Conservation (phyloP, 2,888 invertebrate species). For the Tinea trinotella region DNA sequence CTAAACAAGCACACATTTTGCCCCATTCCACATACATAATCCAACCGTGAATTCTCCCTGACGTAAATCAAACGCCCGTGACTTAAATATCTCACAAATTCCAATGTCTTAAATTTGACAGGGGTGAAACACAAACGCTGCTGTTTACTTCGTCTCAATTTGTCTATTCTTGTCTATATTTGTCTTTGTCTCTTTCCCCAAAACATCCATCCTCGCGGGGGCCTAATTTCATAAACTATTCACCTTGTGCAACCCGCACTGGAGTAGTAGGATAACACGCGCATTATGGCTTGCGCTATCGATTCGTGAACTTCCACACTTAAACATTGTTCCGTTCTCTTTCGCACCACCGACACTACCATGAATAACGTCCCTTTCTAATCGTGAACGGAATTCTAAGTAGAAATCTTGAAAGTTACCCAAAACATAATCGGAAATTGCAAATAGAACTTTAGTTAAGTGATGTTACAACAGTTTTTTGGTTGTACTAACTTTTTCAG, state of each 20-base stretch:
- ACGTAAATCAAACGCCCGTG: conserved; percentile 34
- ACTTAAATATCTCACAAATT: conserved; percentile 7
- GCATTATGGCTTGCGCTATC: conserved; percentile 29
- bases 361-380: conserved; percentile 40
- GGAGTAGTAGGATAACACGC: conserved; percentile 20
- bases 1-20: conserved; percentile 13
- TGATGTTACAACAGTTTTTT: conserved; percentile 43
- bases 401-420: conserved; percentile 34
- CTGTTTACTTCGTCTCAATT: conserved; percentile 43
- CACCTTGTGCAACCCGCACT: conserved; percentile 39
- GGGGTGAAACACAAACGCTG: conserved; percentile 25
- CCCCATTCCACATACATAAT: conserved; percentile 33
- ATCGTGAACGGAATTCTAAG: conserved; percentile 42
- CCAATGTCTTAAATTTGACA: conserved; percentile 17
- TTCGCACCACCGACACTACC: conserved; percentile 32
- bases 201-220: conserved; percentile 20
- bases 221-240: conserved; percentile 44
- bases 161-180: conserved; percentile 34
- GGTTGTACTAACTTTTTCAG: conserved; percentile 30
- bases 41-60: conserved; percentile 34
- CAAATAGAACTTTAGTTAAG: conserved; percentile 44
- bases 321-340: conserved; percentile 36
- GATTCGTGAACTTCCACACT: conserved; percentile 32
- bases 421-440: conserved; percentile 26
- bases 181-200: conserved; percentile 24